Evolutionary conservation across 2,888 invertebrate genomes (phyloP).

Genomic region (Drosophila fulvimacula): DNA sequence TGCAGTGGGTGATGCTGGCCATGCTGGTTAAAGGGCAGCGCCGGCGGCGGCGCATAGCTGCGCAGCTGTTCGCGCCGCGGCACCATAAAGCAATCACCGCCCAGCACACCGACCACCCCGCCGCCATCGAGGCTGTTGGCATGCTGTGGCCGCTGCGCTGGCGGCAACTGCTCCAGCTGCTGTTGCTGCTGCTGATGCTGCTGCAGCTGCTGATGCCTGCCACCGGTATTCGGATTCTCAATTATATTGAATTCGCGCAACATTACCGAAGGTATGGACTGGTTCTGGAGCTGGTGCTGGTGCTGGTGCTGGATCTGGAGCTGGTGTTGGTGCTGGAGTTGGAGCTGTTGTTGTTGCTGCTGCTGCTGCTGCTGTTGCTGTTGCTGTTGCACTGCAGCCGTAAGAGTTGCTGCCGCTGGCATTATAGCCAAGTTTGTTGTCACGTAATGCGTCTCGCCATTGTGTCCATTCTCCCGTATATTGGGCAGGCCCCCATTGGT

Average conservation of each 20-base stretch:
- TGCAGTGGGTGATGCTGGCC: conserved; percentile 69
- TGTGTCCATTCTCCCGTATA: conserved; percentile 82
- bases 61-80: conserved; percentile 64
- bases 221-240: conserved; percentile 84
- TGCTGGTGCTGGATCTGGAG: conserved; percentile 52
- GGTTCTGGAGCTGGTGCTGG: conserved; percentile 56
- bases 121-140: conserved; percentile 37
- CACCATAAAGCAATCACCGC: conserved; percentile 67
- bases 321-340: conserved; percentile 54
- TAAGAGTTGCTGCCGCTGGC: conserved; percentile 19
- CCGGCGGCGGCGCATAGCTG: conserved; percentile 61
- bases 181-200: conserved; percentile 49
- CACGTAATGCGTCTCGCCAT: conserved; percentile 54
- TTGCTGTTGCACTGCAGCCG: conserved; percentile 34
- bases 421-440: conserved; percentile 26
- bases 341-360: conserved; percentile 49
- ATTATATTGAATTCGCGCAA: conserved; percentile 85
- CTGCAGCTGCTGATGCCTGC: conserved; percentile 71
- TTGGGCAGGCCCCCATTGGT: conserved; percentile 84
- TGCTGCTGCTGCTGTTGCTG: conserved; percentile 47
- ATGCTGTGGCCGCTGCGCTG: conserved; percentile 41
- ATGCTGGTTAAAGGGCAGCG: conserved; percentile 68
- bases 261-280: conserved; percentile 86
- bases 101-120: conserved; percentile 52
- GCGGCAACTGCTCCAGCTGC: conserved; percentile 60